Evolutionary conservation across 2,797 vertebrate species (phyloP), one percentile per base, ranked within the genome.

Genomic region (Poliocrania exsul): DNA sequence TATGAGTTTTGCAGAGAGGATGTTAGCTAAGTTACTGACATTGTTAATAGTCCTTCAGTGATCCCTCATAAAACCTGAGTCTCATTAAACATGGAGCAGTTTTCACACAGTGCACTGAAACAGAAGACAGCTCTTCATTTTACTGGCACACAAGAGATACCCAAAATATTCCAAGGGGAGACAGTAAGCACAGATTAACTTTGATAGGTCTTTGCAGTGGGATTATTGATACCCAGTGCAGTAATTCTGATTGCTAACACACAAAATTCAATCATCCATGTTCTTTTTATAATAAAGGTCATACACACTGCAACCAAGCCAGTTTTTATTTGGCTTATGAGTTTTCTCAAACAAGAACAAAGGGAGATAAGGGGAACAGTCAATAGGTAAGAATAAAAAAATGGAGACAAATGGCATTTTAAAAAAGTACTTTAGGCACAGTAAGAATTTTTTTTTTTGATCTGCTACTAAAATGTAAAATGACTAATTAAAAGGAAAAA

Each of bases 281-380:
- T 50, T 92, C 44, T 70, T 82, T 77, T 65, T 33, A 47, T 54
- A 58, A 50, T 40, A 87, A 87, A 94, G 61, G 73, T 94, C 54
- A 67, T 18, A 78, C 4, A 6, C 20, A 46, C 10, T 58, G 38
- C 53, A 38, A 51, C 58, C 49, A 71, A 65, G 46, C 20, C 19
- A 81, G 64, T 50, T 88, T 71, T 82, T 44, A 90, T 46, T 89
- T 87, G 61, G 31, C 10, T 88, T 33, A 75, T 35, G 33, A 24
- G n/a, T 38, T 61, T 86, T 92, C 69, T 69, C 23, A 38, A 64
- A 79, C 38, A 72, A 75, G 14, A 91, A 80, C 4, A 54, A 35
- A 86, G 7, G 29, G 24, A 66, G 7, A 35, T 12, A 75, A 3
- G 20, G 16, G 64, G n/a, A 87, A 71, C 2, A 67, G 53, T 47